Percentiles rank a stretch among this genome's conserved stretches.
phyloP scores from a whole-genome alignment of 2,113 vertebrate species.

The Macrotus californicus region DNA sequence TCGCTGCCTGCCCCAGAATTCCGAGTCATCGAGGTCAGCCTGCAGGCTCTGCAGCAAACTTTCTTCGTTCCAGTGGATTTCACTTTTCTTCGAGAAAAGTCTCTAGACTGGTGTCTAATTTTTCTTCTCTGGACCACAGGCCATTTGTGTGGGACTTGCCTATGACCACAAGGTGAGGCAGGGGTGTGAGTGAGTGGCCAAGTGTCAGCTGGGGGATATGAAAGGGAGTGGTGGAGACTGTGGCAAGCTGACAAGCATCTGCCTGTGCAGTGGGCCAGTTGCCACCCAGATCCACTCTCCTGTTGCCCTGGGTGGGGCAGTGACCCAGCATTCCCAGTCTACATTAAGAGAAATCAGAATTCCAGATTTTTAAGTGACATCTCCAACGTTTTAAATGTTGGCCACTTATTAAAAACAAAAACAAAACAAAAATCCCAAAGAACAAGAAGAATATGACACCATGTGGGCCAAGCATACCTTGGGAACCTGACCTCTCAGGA shows the following conservation, averaged over 20 bases:
- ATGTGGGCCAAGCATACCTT: not conserved
- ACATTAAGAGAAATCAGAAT: not conserved
- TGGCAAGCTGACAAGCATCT: not conserved
- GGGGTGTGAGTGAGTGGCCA: not conserved
- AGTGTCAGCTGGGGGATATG: not conserved
- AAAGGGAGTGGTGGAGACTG: not conserved
- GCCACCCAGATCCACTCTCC: not conserved
- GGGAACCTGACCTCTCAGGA: not conserved
- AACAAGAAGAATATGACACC: not conserved
- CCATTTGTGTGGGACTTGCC: not conserved
- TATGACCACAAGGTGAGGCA: not conserved
- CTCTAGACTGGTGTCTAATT: not conserved
- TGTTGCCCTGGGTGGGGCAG: rapidly evolving
- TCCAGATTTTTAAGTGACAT: not conserved
- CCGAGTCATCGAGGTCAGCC: not conserved
- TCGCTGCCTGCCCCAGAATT: not conserved
- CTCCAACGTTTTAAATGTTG: not conserved
- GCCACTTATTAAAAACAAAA: not conserved
- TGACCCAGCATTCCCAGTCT: not conserved
- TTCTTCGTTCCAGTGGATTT: too few species aligned
- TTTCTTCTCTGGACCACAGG: not conserved
- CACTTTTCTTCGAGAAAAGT: not conserved
- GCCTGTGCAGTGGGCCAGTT: not conserved
- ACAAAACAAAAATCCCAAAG: not conserved
- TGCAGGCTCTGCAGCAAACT: too few species aligned